Base-by-base conservation (phyloP, 2,113 vertebrate genomes). In the Deroptyus accipitrinus region DNA sequence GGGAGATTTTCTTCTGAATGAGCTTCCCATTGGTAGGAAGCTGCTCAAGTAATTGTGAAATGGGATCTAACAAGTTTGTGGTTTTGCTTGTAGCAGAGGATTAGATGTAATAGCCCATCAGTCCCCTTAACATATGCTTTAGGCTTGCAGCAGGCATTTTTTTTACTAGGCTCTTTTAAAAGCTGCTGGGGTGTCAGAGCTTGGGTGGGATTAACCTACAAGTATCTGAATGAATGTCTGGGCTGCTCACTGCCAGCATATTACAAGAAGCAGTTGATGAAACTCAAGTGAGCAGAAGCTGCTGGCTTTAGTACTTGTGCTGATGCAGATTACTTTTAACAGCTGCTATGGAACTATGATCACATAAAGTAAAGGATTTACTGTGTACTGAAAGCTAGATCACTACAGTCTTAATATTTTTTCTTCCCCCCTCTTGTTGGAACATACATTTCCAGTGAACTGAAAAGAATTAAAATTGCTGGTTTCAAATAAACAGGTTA, bases 241-340 rank as follows among this genome's bases (percentile, higher is more conserved):
- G 63, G 46, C 72, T 87, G 78, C 59, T 85, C 22, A 42, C 41
- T n/a, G 67, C 20, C 31, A 59, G 67, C 46, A 11, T 80, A 83
- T 83, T 79, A 33, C 51, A 52, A 42, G 31, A 72, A 94, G 37
- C 80, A 63, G 63, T 62, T 88, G 67, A 30, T 69, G 75, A 39
- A 96, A 90, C 80, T 91, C 20, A 86, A 88, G 75, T 83, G 78
- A 94, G 75, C 85, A 69, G 64, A 77, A 67, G 49, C 87, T 88
- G 22, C 73, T 88, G 85, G 82, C 37, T 87, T 95, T 76, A 59
- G 63, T 91, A 14, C n/a, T 95, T 82, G 63, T 90, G 72, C 84
- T 93, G 82, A 87, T 87, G 84, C 70, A 74, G 49, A 13, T 83
- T 57, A 13, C 64, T 62, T 85, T 61, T 35, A 86, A 70, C 55